Percentiles rank a stretch among this genome's conserved stretches.
Conservation (phyloP, 2,113 vertebrate genomes). For the Hystrix cristata region DNA sequence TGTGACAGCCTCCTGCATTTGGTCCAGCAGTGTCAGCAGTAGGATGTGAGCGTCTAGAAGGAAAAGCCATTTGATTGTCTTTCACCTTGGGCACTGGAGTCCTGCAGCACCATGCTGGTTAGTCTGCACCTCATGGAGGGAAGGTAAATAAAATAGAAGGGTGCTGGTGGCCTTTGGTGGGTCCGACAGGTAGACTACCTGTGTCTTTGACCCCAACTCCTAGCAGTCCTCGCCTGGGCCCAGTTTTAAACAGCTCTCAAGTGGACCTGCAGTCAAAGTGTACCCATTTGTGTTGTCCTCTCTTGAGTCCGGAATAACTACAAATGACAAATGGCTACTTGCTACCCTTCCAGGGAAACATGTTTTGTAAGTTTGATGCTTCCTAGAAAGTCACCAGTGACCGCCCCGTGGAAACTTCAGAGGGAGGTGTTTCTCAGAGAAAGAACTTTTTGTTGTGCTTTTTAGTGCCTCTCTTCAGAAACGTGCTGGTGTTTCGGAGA, state of each 20-base stretch:
- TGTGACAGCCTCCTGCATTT: not conserved
- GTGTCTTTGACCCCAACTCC: not conserved
- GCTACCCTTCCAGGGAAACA: not conserved
- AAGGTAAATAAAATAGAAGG: not conserved
- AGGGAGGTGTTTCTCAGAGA: not conserved
- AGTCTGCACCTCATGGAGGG: not conserved
- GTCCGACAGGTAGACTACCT: not conserved
- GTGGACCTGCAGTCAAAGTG: not conserved
- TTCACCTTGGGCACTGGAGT: not conserved
- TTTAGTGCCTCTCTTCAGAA: not conserved
- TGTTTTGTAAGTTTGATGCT: not conserved
- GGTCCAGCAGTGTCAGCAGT: not conserved
- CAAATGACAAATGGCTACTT: not conserved
- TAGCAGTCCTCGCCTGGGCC: no score
- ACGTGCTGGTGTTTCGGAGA: not conserved
- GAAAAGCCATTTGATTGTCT: not conserved
- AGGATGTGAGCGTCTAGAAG: no score
- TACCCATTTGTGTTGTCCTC: not conserved
- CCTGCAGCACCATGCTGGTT: not conserved
- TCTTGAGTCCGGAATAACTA: not conserved
- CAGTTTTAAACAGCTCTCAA: not conserved
- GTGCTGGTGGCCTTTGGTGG: not conserved
- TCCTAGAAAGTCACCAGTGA: not conserved
- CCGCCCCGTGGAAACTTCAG: not conserved
- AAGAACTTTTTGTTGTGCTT: not conserved